A percentile compares a stretch with the other conserved stretches of the same genome.
Conservation (phyloP, 2,888 invertebrate genomes). For the Oscheius sp. region DNA sequence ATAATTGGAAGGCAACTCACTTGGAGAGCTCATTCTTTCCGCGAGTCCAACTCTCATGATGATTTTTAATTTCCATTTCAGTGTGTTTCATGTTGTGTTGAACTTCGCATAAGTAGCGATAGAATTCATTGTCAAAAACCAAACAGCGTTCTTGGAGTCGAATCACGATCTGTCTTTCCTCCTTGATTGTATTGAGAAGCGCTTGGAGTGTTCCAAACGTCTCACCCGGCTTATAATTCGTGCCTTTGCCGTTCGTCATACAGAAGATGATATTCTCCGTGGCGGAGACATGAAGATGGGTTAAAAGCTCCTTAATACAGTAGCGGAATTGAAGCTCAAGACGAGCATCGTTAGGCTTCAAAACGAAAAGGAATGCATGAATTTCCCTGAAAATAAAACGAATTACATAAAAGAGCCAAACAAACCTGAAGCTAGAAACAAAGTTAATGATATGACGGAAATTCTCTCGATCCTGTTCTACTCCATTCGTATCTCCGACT, state of each 20-base stretch:
- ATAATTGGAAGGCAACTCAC: background rate
- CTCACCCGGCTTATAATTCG: background rate
- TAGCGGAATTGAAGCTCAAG: constrained; percentile 42
- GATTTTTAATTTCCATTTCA: background rate
- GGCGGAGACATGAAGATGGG: constrained; percentile 48
- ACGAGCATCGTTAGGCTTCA: constrained; percentile 42
- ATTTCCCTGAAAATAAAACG: constrained; percentile 14
- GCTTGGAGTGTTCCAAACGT: background rate
- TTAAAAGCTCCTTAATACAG: constrained; percentile 54
- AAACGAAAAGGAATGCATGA: constrained; percentile 42
- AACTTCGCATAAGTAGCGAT: background rate
- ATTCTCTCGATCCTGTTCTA: background rate
- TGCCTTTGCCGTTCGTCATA: constrained; percentile 50
- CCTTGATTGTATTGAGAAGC: background rate
- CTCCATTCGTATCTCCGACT: background rate
- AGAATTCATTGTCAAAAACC: constrained; percentile 1
- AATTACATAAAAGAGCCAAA: background rate
- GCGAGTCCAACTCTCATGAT: background rate
- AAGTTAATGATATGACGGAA: constrained; percentile 8
- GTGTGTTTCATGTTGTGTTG: background rate
- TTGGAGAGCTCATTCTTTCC: background rate
- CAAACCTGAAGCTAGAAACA: no score
- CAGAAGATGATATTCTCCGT: constrained; percentile 53
- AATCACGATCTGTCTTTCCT: background rate
- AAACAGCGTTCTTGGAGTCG: background rate